Evolutionary conservation across 1,140 invertebrate species (phyloP), one percentile per base, ranked within the genome.

Genomic region (Diabrotica undecimpunctata): DNA sequence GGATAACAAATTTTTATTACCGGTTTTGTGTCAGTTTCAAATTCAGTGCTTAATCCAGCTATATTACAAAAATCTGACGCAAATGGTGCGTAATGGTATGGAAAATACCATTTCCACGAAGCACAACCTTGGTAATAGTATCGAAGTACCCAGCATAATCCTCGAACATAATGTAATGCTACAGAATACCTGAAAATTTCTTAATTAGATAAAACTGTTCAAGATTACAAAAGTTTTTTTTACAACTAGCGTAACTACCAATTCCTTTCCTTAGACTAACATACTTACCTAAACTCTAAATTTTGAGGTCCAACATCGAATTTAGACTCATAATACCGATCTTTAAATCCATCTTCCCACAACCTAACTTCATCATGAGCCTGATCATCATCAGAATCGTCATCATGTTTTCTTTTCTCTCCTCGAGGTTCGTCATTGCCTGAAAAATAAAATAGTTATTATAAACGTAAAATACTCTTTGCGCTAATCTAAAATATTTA

Each of bases 41-140:
- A 99, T 74, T 90, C 84, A 0, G 92, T 93, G 53, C 90, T 88
- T 4, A 97, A 80, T 9, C 91, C 88, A 57, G 85, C 87, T 50
- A 99, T 93, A 76, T 98, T 94, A 25, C 95, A 85, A 81, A 99
- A 99, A 83, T 99, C 97, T 3, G 96, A 98, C 5, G 98, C 97
- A 83, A 99, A 99, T n/a, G 97, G 97, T 4, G 98, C 97, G 85
- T 99, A 99, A 81, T 99, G 97, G 79, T 97, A 99, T 0, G 98
- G 98, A 81, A 96, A 99, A 82, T 98, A 99, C 98, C 98, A 99
- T 80, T 97, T 95, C 98, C 98, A 99, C 4, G 95, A 98, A 14
- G 95, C 92, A 82, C 97, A 99, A 53, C 98, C 98, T 87, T 98
- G 97, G 83, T 99, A 99, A 81, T 99, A 99, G 81, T 99, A 99